Base-by-base conservation (phyloP, 2,797 vertebrate genomes). In the Bradypus variegatus region DNA sequence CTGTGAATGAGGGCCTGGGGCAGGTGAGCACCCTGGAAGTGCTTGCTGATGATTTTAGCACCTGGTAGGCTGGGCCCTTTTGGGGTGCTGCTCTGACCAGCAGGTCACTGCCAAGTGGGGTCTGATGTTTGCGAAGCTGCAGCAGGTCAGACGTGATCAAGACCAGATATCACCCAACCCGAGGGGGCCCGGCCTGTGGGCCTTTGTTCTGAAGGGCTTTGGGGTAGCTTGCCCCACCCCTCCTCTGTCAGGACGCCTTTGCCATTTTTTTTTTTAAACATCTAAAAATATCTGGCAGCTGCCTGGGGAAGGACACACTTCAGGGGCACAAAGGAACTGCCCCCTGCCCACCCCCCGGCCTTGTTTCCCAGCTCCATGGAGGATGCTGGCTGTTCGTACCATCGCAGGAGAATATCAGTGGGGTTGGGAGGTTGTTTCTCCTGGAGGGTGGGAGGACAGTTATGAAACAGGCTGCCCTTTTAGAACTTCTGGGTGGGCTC, bases 271-370 rank as follows among this genome's bases (percentile, higher is more conserved):
- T 96, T 95, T 96, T 95, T 93, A 6, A 95, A 95, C 93, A 91
- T 96, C 95, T 97, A 96, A 96, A 96, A 95, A 96, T 96, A 96
- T 95, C 95, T 96, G 94, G 96, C 97, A 97, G 97, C 97, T 98
- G 97, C 95, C 95, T 94, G 86, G 96, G 94, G 96, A 97, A 97
- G 95, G 96, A 93, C 94, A 95, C 94, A 80, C 95, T 96, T 94
- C 83, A 91, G 2, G 90, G 94, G 96, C 96, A 97, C 96, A 96
- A 96, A 96, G 95, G 97, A 45, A n/a, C n/a, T n/a, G 41, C 41
- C 41, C 88, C 85, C 95, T 95, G 96, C 96, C 96, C 94, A 79
- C 92, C 95, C 93, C 92, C 95, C 93, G 76, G 94, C 94, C 95
- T 91, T 95, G 91, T 94, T 95, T 96, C 97, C 96, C 96, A 94